Conservation (phyloP, 2,113 vertebrate species). For the Podiceps cristatus region DNA sequence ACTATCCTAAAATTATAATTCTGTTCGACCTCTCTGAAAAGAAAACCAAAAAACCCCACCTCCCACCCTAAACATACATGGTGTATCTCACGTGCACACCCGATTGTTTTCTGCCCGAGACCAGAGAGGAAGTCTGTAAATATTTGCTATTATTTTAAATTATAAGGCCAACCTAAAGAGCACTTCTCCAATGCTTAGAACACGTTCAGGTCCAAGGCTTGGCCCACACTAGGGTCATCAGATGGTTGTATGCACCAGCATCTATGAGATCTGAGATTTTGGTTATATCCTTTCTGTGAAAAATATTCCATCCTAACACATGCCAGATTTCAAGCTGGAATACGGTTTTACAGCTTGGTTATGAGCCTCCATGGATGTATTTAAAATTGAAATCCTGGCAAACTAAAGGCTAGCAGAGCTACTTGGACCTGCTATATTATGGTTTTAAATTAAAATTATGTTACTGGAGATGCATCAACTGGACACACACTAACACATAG, state of each 20-base stretch:
- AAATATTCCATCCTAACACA: neutral
- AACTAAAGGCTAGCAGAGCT: neutral
- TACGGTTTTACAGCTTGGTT: neutral
- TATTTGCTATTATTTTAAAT: neutral
- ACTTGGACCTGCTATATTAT: neutral
- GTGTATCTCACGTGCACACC: neutral
- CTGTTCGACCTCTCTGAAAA: neutral
- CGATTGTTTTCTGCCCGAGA: neutral
- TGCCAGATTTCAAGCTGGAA: neutral
- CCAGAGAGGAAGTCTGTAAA: neutral
- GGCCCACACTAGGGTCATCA: neutral
- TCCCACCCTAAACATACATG: neutral
- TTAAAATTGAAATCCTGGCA: neutral
- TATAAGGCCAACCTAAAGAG: neutral
- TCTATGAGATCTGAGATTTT: neutral
- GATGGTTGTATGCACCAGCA: neutral
- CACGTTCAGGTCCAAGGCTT: neutral
- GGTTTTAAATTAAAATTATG: slow-evolving; percentile 3
- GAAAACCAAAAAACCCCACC: accelerated
- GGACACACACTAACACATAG: neutral
- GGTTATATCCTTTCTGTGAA: neutral
- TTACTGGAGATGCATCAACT: neutral
- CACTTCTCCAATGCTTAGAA: neutral
- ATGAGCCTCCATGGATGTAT: neutral
- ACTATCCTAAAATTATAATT: neutral